phyloP scores from a whole-genome alignment of 2,888 invertebrate species.

The Anthrax anthrax region DNA sequence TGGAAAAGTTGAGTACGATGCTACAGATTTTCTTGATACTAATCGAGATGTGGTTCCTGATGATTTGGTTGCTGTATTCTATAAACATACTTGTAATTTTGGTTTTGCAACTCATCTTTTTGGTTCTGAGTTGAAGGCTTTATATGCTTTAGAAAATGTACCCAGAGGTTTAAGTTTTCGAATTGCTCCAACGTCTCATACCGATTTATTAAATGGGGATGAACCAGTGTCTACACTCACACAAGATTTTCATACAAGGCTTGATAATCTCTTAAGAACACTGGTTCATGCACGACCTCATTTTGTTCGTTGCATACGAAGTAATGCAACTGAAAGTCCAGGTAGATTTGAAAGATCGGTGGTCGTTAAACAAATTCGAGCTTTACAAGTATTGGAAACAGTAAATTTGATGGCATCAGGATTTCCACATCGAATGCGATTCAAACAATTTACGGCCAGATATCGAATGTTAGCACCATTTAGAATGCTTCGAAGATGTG shows the following conservation, averaged over 20 bases:
- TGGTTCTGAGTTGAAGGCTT: constrained; percentile 75
- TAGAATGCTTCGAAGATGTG: constrained; percentile 46
- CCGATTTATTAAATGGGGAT: constrained; percentile 66
- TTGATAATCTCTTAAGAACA: constrained; percentile 82
- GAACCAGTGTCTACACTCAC: constrained; percentile 80
- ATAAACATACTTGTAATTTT: constrained; percentile 84
- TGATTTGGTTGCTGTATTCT: constrained; percentile 83
- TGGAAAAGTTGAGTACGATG: constrained; percentile 74
- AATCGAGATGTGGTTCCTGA: constrained; percentile 87
- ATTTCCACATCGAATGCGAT: constrained; percentile 88
- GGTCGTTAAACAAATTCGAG: constrained; percentile 77
- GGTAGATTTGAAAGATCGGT: constrained; percentile 70
- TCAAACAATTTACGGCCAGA: constrained; percentile 77
- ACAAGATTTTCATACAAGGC: constrained; percentile 87
- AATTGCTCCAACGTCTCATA: constrained; percentile 79
- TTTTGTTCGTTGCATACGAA: constrained; percentile 84
- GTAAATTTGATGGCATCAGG: constrained; percentile 92
- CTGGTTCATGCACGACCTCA: constrained; percentile 87
- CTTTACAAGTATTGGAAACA: constrained; percentile 83
- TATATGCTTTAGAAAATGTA: constrained; percentile 58
- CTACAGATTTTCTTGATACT: constrained; percentile 76
- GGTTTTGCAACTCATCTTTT: constrained; percentile 96
- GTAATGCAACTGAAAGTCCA: constrained; percentile 69
- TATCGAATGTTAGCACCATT: constrained; percentile 78
- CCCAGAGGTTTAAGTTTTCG: constrained; percentile 70